These are phyloP conservation scores for Apostichopus japonicus DNA, from an alignment of 35 echinoderm and acorn worm species.

Conservation along the genomic window DNA sequence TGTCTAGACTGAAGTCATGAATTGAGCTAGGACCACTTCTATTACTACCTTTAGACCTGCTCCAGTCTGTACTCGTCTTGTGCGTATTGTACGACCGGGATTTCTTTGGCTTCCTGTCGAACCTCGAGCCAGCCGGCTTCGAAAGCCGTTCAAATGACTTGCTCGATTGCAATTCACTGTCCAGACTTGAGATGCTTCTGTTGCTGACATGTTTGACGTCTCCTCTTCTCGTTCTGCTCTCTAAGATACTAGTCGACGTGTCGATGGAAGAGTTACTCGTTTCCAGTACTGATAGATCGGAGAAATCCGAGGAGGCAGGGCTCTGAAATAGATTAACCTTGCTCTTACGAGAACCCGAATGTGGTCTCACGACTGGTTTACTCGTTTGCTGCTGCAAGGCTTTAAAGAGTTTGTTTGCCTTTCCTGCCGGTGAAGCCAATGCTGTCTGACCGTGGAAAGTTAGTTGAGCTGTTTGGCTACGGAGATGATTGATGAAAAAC, in stretches of 20 bases:
- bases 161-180: neutral
- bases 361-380: neutral
- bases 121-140: neutral
- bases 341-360: neutral
- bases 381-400: slow-evolving; percentile 19
- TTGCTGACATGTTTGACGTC: neutral
- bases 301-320: slow-evolving; percentile 37
- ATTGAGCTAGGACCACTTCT: neutral
- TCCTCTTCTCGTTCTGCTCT: neutral
- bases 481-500: slow-evolving; percentile 38
- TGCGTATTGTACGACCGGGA: neutral
- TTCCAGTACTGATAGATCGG: slow-evolving; percentile 25
- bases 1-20: slow-evolving; percentile 6
- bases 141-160: neutral
- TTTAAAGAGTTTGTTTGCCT: slow-evolving; percentile 4
- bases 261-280: slow-evolving; percentile 29
- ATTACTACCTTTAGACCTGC: neutral
- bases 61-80: neutral
- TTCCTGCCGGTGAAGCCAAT: slow-evolving; percentile 41
- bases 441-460: slow-evolving; percentile 20
- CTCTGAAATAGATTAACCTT: slow-evolving; percentile 39
- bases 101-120: neutral
- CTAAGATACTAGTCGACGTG: neutral
- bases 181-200: slow-evolving; percentile 2
- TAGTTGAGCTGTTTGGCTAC: slow-evolving; percentile 25